These are phyloP conservation scores for Thalpophila matura DNA, from an alignment of 2,888 invertebrate genomes.

Conservation along the genomic window DNA sequence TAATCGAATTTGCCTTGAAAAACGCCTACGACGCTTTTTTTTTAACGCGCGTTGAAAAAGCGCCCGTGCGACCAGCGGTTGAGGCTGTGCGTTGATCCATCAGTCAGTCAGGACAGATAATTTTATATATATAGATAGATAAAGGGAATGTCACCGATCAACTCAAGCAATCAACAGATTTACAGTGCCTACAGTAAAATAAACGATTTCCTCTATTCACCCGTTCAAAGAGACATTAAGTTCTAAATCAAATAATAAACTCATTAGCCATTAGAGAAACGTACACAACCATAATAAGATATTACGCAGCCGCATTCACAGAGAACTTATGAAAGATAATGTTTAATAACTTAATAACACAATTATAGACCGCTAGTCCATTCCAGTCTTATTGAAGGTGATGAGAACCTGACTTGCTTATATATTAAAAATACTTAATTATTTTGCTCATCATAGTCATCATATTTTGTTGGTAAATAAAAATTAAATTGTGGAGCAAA, in stretches of 20 bases:
- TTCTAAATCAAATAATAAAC: constrained; percentile 44
- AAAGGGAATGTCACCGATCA: constrained; percentile 3
- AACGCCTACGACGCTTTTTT: too few species aligned
- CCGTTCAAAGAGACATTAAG: constrained; percentile 23
- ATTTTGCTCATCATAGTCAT: too few species aligned
- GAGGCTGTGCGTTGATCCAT: too few species aligned
- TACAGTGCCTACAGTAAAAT: constrained; percentile 17
- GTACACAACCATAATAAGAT: constrained; percentile 24
- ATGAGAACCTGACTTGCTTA: background rate
- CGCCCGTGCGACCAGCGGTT: too few species aligned
- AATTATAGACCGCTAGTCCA: constrained; percentile 30
- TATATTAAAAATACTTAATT: too few species aligned
- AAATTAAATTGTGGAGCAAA: too few species aligned
- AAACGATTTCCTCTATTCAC: constrained; percentile 34
- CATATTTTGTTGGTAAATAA: too few species aligned
- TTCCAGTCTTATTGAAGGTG: background rate
- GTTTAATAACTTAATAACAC: constrained; percentile 44
- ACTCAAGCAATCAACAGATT: constrained; percentile 30
- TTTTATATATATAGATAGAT: constrained; percentile 6
- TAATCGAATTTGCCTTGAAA: too few species aligned
- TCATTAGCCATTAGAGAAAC: constrained; percentile 13
- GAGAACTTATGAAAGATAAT: constrained; percentile 20
- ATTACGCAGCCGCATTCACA: constrained; percentile 8
- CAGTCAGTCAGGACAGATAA: too few species aligned
- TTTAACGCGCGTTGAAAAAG: too few species aligned